A percentile compares a stretch with the other conserved stretches of the same genome.
These are phyloP conservation scores for Trichonephila clavipes DNA, from an alignment of 1,140 invertebrate genomes.

Conservation along the genomic window DNA sequence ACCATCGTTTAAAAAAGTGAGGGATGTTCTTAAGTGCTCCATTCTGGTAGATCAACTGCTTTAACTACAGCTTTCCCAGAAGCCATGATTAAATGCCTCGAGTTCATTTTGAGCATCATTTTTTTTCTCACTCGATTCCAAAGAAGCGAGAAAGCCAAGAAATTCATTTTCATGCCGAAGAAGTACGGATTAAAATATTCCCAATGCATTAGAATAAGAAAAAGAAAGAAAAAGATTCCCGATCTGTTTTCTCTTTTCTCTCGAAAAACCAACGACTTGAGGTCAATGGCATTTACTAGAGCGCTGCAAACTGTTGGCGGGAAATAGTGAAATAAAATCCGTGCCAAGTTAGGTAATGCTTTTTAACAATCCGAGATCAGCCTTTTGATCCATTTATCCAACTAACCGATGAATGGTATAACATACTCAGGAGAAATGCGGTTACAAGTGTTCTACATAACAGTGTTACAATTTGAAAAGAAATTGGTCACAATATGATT, in stretches of 20 bases:
- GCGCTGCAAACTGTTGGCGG: constrained; percentile 2
- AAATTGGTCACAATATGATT: neutral
- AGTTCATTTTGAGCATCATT: neutral
- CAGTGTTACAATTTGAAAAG: neutral
- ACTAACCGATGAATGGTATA: constrained; percentile 29
- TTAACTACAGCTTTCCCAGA: neutral
- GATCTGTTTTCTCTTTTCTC: neutral
- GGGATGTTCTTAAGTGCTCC: neutral
- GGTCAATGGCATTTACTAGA: constrained; percentile 43
- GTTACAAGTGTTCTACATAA: constrained; percentile 21
- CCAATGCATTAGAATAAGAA: constrained; percentile 15
- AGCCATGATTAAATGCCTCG: neutral
- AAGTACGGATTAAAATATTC: constrained; percentile 7
- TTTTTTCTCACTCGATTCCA: neutral
- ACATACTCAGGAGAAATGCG: neutral
- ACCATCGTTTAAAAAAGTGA: neutral
- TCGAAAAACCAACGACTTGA: neutral
- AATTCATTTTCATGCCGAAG: neutral
- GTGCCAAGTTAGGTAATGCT: constrained; percentile 46
- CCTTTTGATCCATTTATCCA: constrained; percentile 26
- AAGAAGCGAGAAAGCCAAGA: neutral
- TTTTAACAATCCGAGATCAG: constrained; percentile 11
- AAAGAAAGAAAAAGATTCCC: neutral
- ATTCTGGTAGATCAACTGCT: neutral
- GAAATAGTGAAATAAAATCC: neutral